Evolutionary conservation across 2,888 invertebrate species (phyloP).

Genomic region (Cerastoderma edule): DNA sequence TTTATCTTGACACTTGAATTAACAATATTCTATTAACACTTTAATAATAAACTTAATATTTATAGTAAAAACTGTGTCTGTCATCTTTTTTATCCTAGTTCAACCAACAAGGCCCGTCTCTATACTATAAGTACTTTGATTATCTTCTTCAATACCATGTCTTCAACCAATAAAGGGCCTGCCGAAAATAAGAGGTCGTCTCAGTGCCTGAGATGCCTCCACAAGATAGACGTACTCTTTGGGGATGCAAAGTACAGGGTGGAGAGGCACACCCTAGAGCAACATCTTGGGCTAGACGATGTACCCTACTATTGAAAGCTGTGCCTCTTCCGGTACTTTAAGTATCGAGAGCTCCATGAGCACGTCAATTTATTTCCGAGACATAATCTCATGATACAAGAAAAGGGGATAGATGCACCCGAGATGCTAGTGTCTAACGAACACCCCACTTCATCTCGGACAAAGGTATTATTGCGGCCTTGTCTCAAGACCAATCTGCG

Average conservation of each 20-base stretch:
- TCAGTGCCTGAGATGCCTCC: not conserved
- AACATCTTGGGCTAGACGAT: not conserved
- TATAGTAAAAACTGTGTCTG: no score
- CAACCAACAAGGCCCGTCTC: no score
- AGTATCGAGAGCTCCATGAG: not conserved
- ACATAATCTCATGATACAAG: not conserved
- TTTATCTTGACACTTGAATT: no score
- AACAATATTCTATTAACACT: no score
- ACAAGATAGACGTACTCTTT: not conserved
- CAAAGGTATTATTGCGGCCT: not conserved
- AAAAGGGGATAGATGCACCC: not conserved
- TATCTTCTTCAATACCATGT: no score
- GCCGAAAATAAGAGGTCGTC: not conserved
- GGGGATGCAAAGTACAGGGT: not conserved
- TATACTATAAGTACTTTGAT: no score
- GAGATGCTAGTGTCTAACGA: not conserved
- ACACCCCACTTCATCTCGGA: not conserved
- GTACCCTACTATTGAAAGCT: not conserved
- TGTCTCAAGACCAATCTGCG: not conserved
- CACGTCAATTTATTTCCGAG: not conserved
- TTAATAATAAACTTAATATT: no score
- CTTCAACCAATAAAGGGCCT: no score
- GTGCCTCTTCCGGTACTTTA: not conserved
- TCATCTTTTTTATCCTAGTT: no score
- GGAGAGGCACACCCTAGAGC: not conserved